Evolutionary conservation across 2,888 invertebrate species (phyloP).

Genomic region (Eucera pruinosa): DNA sequence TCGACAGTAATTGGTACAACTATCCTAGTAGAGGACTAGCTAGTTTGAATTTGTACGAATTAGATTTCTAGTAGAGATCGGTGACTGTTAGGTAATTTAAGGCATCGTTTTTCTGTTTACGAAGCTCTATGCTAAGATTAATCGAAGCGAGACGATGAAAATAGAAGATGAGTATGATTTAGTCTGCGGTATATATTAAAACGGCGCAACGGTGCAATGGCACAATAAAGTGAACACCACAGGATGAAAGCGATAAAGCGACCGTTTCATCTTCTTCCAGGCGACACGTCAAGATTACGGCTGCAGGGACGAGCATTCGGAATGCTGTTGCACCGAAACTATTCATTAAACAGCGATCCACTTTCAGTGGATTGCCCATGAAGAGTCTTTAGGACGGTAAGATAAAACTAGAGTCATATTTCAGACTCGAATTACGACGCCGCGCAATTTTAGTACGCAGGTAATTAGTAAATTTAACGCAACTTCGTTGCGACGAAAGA

Average conservation of each 20-base stretch:
- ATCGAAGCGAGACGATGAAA: not conserved
- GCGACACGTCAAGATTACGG: slow-evolving; percentile 13
- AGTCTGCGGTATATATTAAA: not conserved
- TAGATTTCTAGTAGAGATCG: too few species aligned
- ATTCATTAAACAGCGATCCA: not conserved
- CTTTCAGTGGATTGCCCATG: slow-evolving; percentile 1
- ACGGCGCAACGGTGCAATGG: not conserved
- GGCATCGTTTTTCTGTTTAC: too few species aligned
- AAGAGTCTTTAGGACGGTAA: not conserved
- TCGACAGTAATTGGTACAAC: too few species aligned
- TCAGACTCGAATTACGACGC: not conserved
- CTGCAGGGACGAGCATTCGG: not conserved
- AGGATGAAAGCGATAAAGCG: not conserved
- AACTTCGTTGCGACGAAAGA: too few species aligned
- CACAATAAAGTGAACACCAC: not conserved
- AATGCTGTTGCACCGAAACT: not conserved
- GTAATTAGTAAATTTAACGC: too few species aligned
- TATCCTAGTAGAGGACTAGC: too few species aligned
- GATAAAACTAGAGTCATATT: not conserved
- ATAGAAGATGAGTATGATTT: not conserved
- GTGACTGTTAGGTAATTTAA: too few species aligned
- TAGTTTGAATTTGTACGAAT: too few species aligned
- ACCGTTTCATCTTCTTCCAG: not conserved
- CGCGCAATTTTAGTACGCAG: not conserved
- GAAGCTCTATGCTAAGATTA: too few species aligned